These are phyloP conservation scores for Pagrus major DNA, from an alignment of 2,113 vertebrate genomes.

Conservation along the genomic window DNA sequence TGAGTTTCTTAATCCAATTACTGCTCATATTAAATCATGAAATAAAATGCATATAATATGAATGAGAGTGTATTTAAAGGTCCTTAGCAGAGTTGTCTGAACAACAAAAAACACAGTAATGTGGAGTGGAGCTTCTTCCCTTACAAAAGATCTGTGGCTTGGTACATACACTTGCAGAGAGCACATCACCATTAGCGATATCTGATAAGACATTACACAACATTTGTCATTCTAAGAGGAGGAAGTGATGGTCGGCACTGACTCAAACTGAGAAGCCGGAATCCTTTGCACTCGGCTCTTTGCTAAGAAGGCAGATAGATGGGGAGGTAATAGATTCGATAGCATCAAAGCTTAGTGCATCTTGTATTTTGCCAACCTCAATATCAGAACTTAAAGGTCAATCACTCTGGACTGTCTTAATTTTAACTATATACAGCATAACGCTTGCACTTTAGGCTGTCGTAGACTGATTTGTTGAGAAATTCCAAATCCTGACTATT, in stretches of 20 bases:
- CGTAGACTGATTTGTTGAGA: no score
- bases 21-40: no score
- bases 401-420: neutral
- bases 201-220: neutral
- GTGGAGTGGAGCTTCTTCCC: no score
- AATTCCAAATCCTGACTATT: no score
- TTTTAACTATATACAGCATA: neutral
- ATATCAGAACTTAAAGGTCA: neutral
- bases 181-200: neutral
- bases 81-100: neutral
- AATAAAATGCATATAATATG: neutral
- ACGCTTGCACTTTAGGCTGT: neutral
- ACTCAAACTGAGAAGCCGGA: neutral
- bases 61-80: neutral
- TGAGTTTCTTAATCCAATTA: neutral
- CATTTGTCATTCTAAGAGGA: neutral
- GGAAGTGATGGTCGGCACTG: neutral
- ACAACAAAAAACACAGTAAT: neutral
- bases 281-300: neutral
- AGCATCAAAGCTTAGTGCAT: neutral
- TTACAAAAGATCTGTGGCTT: no score
- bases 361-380: neutral
- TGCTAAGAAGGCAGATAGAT: neutral
- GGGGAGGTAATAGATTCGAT: neutral
- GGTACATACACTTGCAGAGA: neutral